phyloP scores from a whole-genome alignment of 2,113 vertebrate genomes.

The Aspidoscelis tigris region DNA sequence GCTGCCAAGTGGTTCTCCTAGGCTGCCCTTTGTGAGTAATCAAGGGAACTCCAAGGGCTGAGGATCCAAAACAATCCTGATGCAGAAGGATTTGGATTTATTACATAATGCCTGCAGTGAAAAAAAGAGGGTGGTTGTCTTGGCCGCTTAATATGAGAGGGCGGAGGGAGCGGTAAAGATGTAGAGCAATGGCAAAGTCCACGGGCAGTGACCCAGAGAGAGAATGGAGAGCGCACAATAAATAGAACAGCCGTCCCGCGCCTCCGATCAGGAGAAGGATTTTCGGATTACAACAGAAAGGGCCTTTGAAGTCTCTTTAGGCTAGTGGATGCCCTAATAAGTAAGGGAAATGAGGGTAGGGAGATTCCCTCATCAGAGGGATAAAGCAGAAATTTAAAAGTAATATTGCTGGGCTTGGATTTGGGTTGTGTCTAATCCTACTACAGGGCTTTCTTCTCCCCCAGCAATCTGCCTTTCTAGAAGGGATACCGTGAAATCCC shows the following conservation, averaged over 20 bases:
- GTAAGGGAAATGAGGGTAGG: slow-evolving; percentile 27
- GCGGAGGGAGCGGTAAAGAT: neutral
- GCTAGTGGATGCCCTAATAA: neutral
- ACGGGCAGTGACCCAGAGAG: accelerated
- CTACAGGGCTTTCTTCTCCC: slow-evolving; percentile 36
- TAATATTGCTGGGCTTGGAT: slow-evolving; percentile 51
- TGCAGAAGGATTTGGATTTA: slow-evolving; percentile 9
- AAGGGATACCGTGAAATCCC: slow-evolving; percentile 45
- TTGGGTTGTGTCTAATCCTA: slow-evolving; percentile 48
- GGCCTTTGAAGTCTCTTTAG: neutral
- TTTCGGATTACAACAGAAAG: slow-evolving; percentile 28
- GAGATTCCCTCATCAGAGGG: neutral
- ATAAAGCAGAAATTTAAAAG: slow-evolving; percentile 55
- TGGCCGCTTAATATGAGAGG: neutral
- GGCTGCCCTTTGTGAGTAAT: neutral
- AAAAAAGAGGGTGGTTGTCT: neutral
- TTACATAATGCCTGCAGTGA: neutral
- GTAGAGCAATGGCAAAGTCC: neutral
- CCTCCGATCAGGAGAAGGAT: slow-evolving; percentile 24
- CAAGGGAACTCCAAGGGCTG: neutral
- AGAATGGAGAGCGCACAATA: slow-evolving; percentile 17
- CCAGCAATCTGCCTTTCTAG: slow-evolving; percentile 29
- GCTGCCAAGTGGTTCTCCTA: neutral
- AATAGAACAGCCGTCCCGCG: neutral
- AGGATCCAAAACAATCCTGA: neutral